Base-by-base conservation (phyloP, 2,113 vertebrate genomes). In the Hydrochoerus hydrochaeris region DNA sequence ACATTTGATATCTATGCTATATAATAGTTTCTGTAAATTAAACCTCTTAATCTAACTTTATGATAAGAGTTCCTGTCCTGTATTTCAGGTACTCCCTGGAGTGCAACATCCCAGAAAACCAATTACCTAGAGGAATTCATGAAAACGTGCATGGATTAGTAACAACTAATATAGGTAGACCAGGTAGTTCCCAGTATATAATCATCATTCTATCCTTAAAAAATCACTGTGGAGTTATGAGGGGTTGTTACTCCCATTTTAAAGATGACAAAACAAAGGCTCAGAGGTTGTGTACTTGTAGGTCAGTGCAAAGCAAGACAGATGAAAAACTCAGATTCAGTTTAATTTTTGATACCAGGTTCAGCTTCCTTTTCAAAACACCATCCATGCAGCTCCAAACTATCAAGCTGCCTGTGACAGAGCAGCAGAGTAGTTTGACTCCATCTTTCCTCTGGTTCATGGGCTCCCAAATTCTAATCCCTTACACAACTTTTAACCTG, bases 41-140 rank as follows among this genome's bases (percentile, higher is more conserved):
- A 95, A 97, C 90, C 88, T 95, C 81, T 97, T 96, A 92, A 96
- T 95, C 97, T 97, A 95, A 95, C 94, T 97, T 95, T 94, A 95
- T 83, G 96, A 95, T 95, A 97, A 97, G 88, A 96, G 71, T 46
- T 35, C 77, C 86, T 35, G 67, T 88, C 96, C 97, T 95, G 41
- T 95, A 95, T 96, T 95, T 97, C 96, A 96, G 96, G 62, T 54
- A 96, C 80, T 97, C 95, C 96, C 85, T 96, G 96, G 94, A 97
- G 96, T 95, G 95, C 94, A 88, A 73, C 96, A 95, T 95, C 95
- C 77, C 90, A 97, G 96, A 96, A 97, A 98, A 95, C 85, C 97
- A 95, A 92, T 96, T 95, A 97, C 82, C 75, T 67, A 82, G 30
- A 95, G 96, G 90, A 94, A 77, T 88, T 92, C 95, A 57, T 3